Base-by-base conservation (phyloP, 2,888 invertebrate species). In the Agriotes lineatus region DNA sequence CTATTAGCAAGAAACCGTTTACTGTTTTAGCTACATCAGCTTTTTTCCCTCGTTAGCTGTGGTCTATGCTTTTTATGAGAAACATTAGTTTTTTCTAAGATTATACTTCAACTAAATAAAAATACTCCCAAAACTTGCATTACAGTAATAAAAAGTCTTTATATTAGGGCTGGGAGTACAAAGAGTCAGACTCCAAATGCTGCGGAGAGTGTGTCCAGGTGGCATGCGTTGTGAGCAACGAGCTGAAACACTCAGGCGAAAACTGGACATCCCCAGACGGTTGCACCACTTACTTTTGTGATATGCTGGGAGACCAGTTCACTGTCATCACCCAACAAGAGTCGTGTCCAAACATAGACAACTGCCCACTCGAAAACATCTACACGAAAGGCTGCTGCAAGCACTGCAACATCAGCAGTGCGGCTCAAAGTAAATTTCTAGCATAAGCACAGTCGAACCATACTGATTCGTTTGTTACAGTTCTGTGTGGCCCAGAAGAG, bases 351-450 rank as follows among this genome's bases (percentile, higher is more conserved):
- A 88, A 89, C 81, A 80, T 92, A 25, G 83, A 87, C 0, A 78
- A 82, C n/a, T 78, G 83, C 44, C 94, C 94, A 78, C 85, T 87
- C 0, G 85, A 88, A 18, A 81, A 88, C 69, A 76, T 88, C 14
- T 87, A 89, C 75, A 82, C 84, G 10, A 89, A 90, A 20, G 90
- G 90, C 54, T 94, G 94, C 81, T 94, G 94, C 76, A 84, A 87
- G 25, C 82, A 85, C 50, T 94, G 94, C 80, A 88, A 88, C 70
- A 77, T 85, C 19, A 88, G 87, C 1, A 79, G 87, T 0, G 76
- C 82, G 6, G 76, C 85, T 2, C 83, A 86, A 71, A 85, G 89
- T 89, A 81, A 81, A 10, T 10, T 37, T 10, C 35, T 10, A n/a
- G n/a, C n/a, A n/a, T n/a, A n/a, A n/a, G n/a, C n/a, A n/a, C n/a